Conservation (phyloP, 2,888 invertebrate species). For the Andrena chrysosceles region DNA sequence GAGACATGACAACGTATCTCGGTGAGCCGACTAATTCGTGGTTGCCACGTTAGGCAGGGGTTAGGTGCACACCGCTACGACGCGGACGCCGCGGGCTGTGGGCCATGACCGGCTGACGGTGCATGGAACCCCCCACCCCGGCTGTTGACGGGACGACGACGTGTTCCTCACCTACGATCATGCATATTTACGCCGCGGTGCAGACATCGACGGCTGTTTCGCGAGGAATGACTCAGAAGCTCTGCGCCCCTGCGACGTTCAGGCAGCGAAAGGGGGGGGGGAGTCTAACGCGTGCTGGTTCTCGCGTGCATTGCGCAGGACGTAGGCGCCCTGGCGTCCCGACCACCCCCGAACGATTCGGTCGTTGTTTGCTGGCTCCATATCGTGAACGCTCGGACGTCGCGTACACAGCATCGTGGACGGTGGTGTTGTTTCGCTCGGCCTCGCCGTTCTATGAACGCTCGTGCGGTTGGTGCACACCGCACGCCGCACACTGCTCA, state of each 20-base stretch:
- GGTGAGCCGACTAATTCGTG: not conserved
- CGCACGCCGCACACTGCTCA: no score
- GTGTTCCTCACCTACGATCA: conserved; percentile 40
- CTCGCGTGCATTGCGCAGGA: conserved; percentile 69
- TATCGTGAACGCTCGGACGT: conserved; percentile 41
- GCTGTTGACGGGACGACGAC: conserved; percentile 24
- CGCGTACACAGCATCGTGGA: conserved; percentile 44
- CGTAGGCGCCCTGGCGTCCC: conserved; percentile 75
- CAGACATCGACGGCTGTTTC: conserved; percentile 47
- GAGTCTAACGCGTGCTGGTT: conserved; percentile 57
- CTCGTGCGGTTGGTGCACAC: not conserved
- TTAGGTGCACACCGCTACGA: not conserved
- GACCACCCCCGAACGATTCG: conserved; percentile 60
- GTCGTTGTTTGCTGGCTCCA: conserved; percentile 70
- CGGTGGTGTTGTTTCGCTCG: conserved; percentile 5
- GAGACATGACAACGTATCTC: not conserved
- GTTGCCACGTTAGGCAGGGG: conserved; percentile 8
- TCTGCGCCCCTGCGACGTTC: conserved; percentile 52
- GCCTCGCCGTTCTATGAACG: not conserved
- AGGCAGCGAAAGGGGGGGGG: not conserved
- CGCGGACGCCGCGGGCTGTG: no score
- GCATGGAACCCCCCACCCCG: not conserved
- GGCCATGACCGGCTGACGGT: no score
- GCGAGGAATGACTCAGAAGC: conserved; percentile 67
- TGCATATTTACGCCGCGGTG: conserved; percentile 57